Evolutionary conservation across 2,888 invertebrate genomes (phyloP), one percentile per base, ranked within the genome.

Genomic region (Mylabris sibirica): DNA sequence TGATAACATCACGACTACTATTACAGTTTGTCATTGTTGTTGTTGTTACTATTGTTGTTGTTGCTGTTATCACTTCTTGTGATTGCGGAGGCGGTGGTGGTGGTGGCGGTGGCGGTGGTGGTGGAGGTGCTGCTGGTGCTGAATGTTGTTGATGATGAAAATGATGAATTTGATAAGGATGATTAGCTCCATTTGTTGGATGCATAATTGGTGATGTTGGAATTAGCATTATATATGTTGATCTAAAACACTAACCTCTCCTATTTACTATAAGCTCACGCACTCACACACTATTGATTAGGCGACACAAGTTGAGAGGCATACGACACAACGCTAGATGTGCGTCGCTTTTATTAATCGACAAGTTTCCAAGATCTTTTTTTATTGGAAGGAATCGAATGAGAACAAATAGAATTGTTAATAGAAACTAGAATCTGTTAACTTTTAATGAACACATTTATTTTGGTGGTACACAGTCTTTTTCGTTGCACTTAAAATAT

Each of bases 1-100:
- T 97, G 74, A 96, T 89, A 65, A 90, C 90, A 67, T 86, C 87
- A 64, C 86, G 79, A 74, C 74, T 78, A 26, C 67, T 72, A 41
- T 76, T 71, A 62, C 74, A 75, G 53, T 72, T 68, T 24, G 12
- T 8, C n/a, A 5, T 4, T 20, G 17, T n/a, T 20, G 9, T 8
- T 20, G 49, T 4, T 49, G 17, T n/a, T 20, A 9, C 5, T 20
- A 17, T 4, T 49, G 49, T n/a, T 20, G 49, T n/a, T 8, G 49
- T 38, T 5, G 38, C 12, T 38, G 38, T 38, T 30, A 30, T 30
- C 30, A 38, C 1, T 8, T 49, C n/a, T n/a, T n/a, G n/a, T n/a
- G 20, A 8, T 49, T 8, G 22, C 9, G 20, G 14, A 11, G 53
- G 12, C 12, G 22, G 12, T 53, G 53, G 53, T 24, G 12, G 53